A percentile compares a stretch with the other conserved stretches of the same genome.
These are phyloP conservation scores for Thymelicus sylvestris DNA, from an alignment of 2,888 invertebrate genomes.

Conservation along the genomic window DNA sequence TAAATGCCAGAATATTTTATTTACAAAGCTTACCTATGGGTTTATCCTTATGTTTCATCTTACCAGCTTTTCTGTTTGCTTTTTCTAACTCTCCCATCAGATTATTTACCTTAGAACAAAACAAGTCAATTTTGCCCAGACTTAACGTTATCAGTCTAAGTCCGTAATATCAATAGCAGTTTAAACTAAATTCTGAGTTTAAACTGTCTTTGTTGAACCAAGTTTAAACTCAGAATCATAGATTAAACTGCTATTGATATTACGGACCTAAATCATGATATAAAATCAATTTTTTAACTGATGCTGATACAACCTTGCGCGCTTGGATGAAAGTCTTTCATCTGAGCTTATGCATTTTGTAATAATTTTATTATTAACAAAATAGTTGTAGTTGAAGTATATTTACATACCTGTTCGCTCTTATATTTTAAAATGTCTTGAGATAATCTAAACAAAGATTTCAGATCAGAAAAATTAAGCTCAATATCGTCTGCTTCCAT, in stretches of 20 bases:
- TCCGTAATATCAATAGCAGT: too few species aligned
- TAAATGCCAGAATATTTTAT: not conserved
- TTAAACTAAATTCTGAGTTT: too few species aligned
- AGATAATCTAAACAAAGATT: constrained; percentile 84
- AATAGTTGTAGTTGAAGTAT: not conserved
- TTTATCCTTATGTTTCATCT: constrained; percentile 58
- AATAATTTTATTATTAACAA: too few species aligned
- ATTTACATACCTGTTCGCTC: constrained; percentile 87
- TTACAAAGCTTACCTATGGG: constrained; percentile 54
- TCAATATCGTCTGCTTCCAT: constrained; percentile 85
- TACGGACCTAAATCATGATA: too few species aligned
- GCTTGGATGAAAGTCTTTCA: too few species aligned
- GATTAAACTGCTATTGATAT: too few species aligned
- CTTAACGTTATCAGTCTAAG: not conserved
- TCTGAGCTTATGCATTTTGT: too few species aligned
- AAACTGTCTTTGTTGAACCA: too few species aligned
- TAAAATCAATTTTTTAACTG: too few species aligned
- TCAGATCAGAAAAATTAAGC: constrained; percentile 82
- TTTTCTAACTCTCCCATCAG: constrained; percentile 66
- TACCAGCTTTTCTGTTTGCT: constrained; percentile 57
- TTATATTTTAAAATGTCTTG: constrained; percentile 88
- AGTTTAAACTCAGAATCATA: too few species aligned
- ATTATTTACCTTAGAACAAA: constrained; percentile 62
- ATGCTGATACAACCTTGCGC: too few species aligned
- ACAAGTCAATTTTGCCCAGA: not conserved